Evolutionary conservation across 64 coral and sea anemone genomes (phyloP).

Genomic region (Pachyseris speciosa): DNA sequence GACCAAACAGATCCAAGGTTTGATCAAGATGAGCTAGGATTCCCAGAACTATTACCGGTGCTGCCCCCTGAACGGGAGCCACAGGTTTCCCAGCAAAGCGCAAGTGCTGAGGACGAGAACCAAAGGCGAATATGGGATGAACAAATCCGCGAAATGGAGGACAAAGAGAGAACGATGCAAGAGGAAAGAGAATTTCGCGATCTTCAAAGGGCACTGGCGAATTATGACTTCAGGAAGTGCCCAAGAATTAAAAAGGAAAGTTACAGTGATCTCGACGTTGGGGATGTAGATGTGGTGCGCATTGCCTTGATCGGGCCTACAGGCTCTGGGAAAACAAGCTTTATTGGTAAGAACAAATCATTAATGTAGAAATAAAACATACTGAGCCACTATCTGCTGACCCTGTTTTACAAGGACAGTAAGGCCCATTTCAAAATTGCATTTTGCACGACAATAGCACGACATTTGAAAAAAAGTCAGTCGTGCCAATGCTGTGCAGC

Average conservation of each 20-base stretch:
- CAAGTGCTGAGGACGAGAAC: background rate
- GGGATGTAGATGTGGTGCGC: constrained; percentile 61
- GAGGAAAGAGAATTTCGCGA: background rate
- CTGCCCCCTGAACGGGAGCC: background rate
- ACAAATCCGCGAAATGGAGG: background rate
- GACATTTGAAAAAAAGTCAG: no score
- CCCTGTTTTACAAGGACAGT: no score
- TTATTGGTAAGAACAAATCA: no score
- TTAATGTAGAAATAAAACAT: no score
- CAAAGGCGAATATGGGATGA: background rate
- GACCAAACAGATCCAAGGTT: constrained; percentile 47
- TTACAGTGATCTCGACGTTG: constrained; percentile 47
- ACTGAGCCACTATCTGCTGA: no score
- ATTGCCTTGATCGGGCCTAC: no score
- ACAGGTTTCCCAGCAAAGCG: background rate
- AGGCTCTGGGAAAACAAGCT: no score
- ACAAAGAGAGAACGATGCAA: background rate
- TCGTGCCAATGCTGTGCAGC: no score
- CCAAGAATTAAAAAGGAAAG: background rate
- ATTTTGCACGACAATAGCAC: no score
- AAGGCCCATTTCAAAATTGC: no score
- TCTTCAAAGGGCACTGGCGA: constrained; percentile 27
- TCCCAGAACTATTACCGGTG: no score
- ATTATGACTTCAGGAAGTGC: constrained; percentile 66
- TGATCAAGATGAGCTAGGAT: no score